Evolutionary conservation across 53 echinoderm and acorn worm genomes (phyloP).

Genomic region (Antedon mediterranea): DNA sequence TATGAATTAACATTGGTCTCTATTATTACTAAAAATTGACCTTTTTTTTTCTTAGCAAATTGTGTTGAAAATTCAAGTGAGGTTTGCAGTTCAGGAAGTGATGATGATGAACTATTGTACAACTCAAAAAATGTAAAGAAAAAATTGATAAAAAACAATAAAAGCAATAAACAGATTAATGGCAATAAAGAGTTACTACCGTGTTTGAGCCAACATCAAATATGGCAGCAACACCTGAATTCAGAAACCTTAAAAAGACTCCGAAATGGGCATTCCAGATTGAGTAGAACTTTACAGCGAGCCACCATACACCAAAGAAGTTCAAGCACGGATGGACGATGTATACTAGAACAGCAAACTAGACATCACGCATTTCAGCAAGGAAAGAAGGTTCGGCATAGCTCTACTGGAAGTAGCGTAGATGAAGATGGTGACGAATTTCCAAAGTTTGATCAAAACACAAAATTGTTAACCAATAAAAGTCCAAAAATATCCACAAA

Average conservation of each 20-base stretch:
- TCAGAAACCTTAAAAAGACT: neutral
- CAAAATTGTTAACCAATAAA: too few relatives aligned
- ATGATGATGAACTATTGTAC: constrained; percentile 11
- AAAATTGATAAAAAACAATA: constrained; percentile 1
- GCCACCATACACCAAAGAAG: neutral
- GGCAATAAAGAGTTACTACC: neutral
- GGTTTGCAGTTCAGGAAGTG: constrained; percentile 21
- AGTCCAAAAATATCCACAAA: neutral
- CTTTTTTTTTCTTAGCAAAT: neutral
- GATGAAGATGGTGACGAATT: neutral
- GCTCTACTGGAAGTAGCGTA: neutral
- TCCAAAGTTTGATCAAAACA: too few relatives aligned
- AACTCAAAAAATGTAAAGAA: neutral
- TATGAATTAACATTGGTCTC: too few relatives aligned
- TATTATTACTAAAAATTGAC: neutral
- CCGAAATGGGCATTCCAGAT: neutral
- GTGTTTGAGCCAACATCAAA: neutral
- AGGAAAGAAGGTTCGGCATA: neutral
- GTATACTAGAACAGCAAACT: neutral
- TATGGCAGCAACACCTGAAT: neutral
- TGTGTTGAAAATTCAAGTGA: constrained; percentile 14
- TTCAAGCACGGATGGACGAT: neutral
- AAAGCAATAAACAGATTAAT: neutral
- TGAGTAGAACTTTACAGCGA: neutral
- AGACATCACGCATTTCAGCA: neutral